Evolutionary conservation across 1,140 invertebrate genomes (phyloP).

Genomic region (Drosophila ananassae): DNA sequence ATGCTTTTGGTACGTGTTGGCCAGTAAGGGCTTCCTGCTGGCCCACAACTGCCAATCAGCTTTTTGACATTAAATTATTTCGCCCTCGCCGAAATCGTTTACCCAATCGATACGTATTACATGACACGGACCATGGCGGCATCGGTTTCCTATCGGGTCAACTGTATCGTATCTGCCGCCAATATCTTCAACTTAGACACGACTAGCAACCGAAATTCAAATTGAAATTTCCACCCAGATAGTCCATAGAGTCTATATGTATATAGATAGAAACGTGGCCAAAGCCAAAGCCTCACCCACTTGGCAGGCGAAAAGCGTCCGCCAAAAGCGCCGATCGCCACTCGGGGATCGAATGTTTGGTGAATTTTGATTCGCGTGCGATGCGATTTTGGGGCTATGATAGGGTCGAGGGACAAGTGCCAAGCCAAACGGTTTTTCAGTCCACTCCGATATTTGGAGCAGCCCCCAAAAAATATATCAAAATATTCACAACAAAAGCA

Average conservation of each 20-base stretch:
- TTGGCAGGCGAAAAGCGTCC: constrained; percentile 65
- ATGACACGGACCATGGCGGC: constrained; percentile 32
- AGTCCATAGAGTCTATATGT: not conserved
- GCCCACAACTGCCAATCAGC: constrained; percentile 76
- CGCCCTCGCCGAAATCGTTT: constrained; percentile 45
- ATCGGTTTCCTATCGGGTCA: constrained; percentile 23
- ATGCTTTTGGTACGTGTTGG: constrained; percentile 36
- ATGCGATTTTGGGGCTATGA: constrained; percentile 63
- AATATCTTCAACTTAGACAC: constrained; percentile 63
- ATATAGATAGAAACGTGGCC: constrained; percentile 56
- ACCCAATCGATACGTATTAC: constrained; percentile 65
- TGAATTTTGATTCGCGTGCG: constrained; percentile 58
- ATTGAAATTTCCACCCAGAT: constrained; percentile 59
- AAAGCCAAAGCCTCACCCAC: constrained; percentile 37
- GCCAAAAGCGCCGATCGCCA: constrained; percentile 45
- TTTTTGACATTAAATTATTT: constrained; percentile 59
- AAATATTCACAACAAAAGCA: constrained; percentile 13
- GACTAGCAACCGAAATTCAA: constrained; percentile 50
- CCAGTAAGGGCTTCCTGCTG: constrained; percentile 53
- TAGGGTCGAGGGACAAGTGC: constrained; percentile 41
- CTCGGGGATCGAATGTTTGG: constrained; percentile 37
- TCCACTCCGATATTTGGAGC: constrained; percentile 62
- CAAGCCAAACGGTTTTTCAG: constrained; percentile 35
- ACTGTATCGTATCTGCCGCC: constrained; percentile 26
- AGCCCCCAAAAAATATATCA: constrained; percentile 25